Evolutionary conservation across 1,140 invertebrate species (phyloP), one percentile per base, ranked within the genome.

Genomic region (Lepidotrigona ventralis): DNA sequence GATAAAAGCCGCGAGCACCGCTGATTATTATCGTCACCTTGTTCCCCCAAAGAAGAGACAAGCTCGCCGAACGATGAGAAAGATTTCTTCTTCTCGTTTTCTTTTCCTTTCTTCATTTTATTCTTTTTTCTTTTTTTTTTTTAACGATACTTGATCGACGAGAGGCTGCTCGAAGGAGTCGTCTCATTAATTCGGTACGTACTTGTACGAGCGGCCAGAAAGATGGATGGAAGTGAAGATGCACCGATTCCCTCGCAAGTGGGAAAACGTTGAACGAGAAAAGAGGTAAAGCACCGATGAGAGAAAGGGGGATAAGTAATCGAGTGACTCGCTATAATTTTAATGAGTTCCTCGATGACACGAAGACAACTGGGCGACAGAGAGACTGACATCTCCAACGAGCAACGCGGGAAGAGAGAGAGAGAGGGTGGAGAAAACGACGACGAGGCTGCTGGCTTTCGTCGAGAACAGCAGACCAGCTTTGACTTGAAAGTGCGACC

Each of bases 341-440:
- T 91, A 91, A 91, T 90, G 90, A 91, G 90, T 89, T 91, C 86
- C 89, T 90, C 79, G 89, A 89, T 90, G 88, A 88, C 80, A 83
- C 84, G 87, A 90, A 85, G 81, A 88, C 85, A 78, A 73, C 71
- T 84, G 76, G 76, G 39, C 75, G 54, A 58, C n/a, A 39, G 64
- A 79, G 39, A 64, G 26, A 29, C 26, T 70, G 54, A 76, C 66
- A 23, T 58, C 83, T 56, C 29, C 64, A 29, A 70, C 39, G 39
- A 46, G 39, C 78, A 64, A 63, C 26, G 60, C 60, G 58, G 58
- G 53, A n/a, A 39, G 53, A 63, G 46, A 53, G n/a, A 64, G 23
- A 9, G 53, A 60, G 23, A 46, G 29, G 26, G n/a, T 29, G 63
- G 33, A 33, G 33, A 79, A 54, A 29, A 68, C 66, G 66, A 39